Evolutionary conservation across 2,797 vertebrate genomes (phyloP).

Genomic region (Microcaecilia unicolor): DNA sequence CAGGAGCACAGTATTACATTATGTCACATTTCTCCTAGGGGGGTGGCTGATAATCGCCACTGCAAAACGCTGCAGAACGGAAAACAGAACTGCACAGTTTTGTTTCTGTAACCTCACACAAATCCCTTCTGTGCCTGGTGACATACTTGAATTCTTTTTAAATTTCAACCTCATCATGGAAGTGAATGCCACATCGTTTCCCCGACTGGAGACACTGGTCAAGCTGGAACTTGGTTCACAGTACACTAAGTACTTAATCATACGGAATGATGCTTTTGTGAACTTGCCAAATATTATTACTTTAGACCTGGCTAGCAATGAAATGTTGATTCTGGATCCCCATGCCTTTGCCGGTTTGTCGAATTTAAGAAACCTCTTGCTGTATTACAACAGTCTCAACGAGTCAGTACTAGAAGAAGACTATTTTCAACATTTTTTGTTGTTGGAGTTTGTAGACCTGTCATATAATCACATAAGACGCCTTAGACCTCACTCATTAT

Average conservation of each 20-base stretch:
- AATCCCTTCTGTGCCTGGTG: slow-evolving; percentile 57
- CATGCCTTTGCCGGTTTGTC: slow-evolving; percentile 65
- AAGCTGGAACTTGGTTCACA: slow-evolving; percentile 53
- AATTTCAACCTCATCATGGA: slow-evolving; percentile 52
- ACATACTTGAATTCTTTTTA: slow-evolving; percentile 51
- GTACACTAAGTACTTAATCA: slow-evolving; percentile 17
- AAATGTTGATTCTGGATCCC: slow-evolving; percentile 40
- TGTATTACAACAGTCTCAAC: slow-evolving; percentile 49
- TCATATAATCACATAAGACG: slow-evolving; percentile 47
- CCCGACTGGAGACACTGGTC: slow-evolving; percentile 40
- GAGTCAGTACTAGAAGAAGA: slow-evolving; percentile 52
- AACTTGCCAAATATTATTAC: slow-evolving; percentile 49
- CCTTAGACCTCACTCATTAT: slow-evolving; percentile 62
- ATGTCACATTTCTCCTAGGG: slow-evolving; percentile 35
- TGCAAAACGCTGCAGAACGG: slow-evolving; percentile 36
- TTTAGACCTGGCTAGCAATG: slow-evolving; percentile 55
- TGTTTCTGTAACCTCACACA: slow-evolving; percentile 11
- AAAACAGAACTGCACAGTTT: slow-evolving; percentile 30
- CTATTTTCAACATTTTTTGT: slow-evolving; percentile 65
- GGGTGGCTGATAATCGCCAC: slow-evolving; percentile 17
- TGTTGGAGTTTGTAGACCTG: slow-evolving; percentile 58
- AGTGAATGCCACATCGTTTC: slow-evolving; percentile 56
- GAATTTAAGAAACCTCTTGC: slow-evolving; percentile 40
- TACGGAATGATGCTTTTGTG: slow-evolving; percentile 64
- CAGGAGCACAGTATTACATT: slow-evolving; percentile 34